Conservation (phyloP, 2,113 vertebrate species). For the Corydoras sp. region DNA sequence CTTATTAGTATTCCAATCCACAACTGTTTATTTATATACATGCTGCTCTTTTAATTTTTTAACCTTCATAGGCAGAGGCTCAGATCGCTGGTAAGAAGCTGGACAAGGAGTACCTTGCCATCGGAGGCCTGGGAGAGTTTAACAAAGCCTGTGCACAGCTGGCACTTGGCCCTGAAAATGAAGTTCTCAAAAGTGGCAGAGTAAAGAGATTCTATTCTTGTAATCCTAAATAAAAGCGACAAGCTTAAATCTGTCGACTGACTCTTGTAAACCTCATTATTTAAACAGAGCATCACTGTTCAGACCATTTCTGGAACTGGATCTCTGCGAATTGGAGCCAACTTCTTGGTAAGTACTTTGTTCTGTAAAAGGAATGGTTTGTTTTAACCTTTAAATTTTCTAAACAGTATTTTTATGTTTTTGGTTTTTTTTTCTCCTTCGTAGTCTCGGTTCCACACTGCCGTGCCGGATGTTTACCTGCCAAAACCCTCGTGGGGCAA, state of each 20-base stretch:
- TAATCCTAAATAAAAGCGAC: not conserved
- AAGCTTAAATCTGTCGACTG: not conserved
- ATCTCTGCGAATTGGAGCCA: conserved; percentile 85
- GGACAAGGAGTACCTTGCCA: conserved; percentile 82
- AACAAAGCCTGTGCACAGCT: conserved; percentile 73
- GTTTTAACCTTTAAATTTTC: too few relatives aligned
- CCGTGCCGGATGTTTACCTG: conserved; percentile 80
- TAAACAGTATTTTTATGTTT: not conserved
- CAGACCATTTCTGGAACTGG: conserved; percentile 97
- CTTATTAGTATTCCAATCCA: too few relatives aligned
- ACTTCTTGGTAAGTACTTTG: conserved; percentile 78
- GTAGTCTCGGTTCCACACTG: conserved; percentile 87
- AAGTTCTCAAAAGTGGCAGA: conserved; percentile 80
- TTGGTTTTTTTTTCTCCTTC: not conserved
- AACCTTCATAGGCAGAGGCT: conserved; percentile 60
- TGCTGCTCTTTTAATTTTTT: not conserved
- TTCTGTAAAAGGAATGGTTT: not conserved
- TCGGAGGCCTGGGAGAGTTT: conserved; percentile 72
- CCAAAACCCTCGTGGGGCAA: conserved; percentile 97
- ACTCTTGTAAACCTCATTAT: conserved; percentile 31
- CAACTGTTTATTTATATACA: too few relatives aligned
- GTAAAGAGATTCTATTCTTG: conserved; percentile 64
- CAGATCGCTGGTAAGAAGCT: conserved; percentile 73
- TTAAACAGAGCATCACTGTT: conserved; percentile 79
- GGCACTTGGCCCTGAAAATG: conserved; percentile 72